Evolutionary conservation across 1,140 invertebrate genomes (phyloP).

Genomic region (Leptonema lineaticorne): DNA sequence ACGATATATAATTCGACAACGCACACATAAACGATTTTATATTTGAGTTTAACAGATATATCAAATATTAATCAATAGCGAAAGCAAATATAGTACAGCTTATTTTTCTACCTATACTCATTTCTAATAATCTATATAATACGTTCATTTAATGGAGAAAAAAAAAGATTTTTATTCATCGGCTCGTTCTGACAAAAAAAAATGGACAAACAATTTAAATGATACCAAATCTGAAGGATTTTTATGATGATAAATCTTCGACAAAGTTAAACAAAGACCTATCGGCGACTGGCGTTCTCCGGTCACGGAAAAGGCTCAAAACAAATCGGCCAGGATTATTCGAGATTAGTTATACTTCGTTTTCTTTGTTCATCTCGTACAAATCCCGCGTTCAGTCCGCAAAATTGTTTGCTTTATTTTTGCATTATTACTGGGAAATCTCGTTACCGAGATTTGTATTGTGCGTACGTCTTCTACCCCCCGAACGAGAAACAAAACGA

Average conservation of each 20-base stretch:
- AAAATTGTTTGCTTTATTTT: constrained; percentile 7
- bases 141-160: no score
- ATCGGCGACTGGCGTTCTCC: constrained; percentile 12
- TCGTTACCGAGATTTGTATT: background rate
- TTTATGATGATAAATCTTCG: constrained; percentile 9
- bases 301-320: constrained; percentile 27
- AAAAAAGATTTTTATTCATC: no score
- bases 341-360: constrained; percentile 22
- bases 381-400: constrained; percentile 5
- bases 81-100: no score
- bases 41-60: no score
- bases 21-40: no score
- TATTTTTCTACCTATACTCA: no score
- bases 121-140: no score
- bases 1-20: no score
- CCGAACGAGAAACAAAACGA: no score
- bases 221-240: background rate
- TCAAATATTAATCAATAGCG: no score
- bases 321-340: constrained; percentile 29
- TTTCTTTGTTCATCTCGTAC: constrained; percentile 14
- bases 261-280: constrained; percentile 8
- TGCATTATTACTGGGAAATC: background rate
- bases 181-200: no score
- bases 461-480: background rate
- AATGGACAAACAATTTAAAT: no score